Conservation (phyloP, 1,140 invertebrate genomes). For the Nebria ingens region DNA sequence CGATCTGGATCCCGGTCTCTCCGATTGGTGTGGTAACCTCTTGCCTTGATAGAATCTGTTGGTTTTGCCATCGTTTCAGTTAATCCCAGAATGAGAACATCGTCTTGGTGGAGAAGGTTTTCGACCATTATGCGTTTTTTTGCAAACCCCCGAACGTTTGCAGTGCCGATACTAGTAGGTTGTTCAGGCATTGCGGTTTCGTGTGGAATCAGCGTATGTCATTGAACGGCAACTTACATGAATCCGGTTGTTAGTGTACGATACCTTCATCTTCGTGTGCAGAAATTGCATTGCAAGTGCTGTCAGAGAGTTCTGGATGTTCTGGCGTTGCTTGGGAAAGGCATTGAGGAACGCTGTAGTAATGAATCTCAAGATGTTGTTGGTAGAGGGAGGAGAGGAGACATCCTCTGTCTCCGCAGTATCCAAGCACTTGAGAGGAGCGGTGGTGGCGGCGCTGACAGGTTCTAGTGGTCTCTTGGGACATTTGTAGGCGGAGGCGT, state of each 20-base stretch:
- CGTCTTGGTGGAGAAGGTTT: not conserved
- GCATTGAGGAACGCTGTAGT: not conserved
- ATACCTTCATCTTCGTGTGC: no score
- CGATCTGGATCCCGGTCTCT: not conserved
- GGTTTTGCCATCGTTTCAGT: not conserved
- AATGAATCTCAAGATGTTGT: not conserved
- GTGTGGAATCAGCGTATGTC: not conserved
- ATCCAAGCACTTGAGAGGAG: not conserved
- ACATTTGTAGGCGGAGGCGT: not conserved
- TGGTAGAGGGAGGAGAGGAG: not conserved
- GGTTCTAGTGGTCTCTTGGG: not conserved
- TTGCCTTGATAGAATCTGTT: not conserved
- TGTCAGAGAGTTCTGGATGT: not conserved
- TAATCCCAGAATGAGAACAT: not conserved
- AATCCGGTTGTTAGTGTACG: no score
- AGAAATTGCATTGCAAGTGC: not conserved
- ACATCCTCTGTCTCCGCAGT: not conserved
- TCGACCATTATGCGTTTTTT: not conserved
- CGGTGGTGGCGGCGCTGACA: not conserved
- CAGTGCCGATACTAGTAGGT: not conserved
- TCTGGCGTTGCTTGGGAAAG: not conserved
- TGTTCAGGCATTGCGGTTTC: not conserved
- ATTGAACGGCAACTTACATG: no score
- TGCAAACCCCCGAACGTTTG: not conserved
- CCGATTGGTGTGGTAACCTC: not conserved